Conservation (phyloP, 2,888 invertebrate species). For the Perithous albicinctus region DNA sequence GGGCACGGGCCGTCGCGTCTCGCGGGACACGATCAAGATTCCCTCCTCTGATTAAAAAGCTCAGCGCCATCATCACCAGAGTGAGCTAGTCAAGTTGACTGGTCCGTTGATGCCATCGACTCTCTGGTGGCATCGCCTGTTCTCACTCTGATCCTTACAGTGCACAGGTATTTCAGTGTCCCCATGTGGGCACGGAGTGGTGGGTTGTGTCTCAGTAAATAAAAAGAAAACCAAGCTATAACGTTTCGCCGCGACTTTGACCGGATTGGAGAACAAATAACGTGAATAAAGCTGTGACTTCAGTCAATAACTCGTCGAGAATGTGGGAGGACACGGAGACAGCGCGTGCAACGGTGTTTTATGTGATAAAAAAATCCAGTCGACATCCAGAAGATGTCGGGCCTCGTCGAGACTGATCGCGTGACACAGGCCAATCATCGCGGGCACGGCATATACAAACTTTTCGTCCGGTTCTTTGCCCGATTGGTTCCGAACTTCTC, state of each 20-base stretch:
- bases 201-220: background rate
- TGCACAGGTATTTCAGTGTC: background rate
- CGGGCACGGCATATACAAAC: conserved; percentile 64
- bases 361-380: conserved; percentile 58
- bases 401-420: conserved; percentile 71
- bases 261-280: conserved; percentile 6
- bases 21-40: conserved; percentile 70
- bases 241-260: background rate
- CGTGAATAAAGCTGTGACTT: conserved; percentile 13
- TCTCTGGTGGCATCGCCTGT: background rate
- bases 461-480: conserved; percentile 67
- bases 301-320: conserved; percentile 56
- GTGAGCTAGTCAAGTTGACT: conserved; percentile 57
- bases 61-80: conserved; percentile 55
- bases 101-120: conserved; percentile 20
- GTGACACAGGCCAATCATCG: conserved; percentile 81
- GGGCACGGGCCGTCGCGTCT: conserved; percentile 66
- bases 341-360: conserved; percentile 52
- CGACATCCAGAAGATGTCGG: conserved; percentile 43
- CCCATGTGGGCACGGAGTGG: background rate
- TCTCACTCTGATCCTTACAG: conserved; percentile 2
- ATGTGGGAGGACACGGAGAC: conserved; percentile 59
- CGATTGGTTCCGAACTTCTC: conserved; percentile 22
- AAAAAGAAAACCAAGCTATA: conserved; percentile 3
- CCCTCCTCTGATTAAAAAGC: conserved; percentile 69